Conservation (phyloP, 2,888 invertebrate genomes). For the Ernsta delagoae region DNA sequence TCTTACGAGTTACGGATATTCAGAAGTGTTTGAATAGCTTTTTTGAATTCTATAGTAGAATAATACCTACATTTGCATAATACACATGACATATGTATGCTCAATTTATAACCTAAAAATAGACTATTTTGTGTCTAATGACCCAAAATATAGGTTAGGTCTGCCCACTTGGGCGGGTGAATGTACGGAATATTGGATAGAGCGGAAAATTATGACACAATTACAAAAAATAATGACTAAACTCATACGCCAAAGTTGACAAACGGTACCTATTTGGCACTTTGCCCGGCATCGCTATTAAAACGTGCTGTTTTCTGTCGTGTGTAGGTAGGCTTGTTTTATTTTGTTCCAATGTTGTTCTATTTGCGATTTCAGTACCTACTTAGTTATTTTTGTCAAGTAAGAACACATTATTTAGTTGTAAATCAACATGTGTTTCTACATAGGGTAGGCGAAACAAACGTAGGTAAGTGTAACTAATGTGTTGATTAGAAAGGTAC, state of each 20-base stretch:
- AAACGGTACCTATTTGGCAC: conserved; percentile 44
- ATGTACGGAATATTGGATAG: conserved; percentile 30
- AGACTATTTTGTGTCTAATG: conserved; percentile 14
- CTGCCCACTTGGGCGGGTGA: conserved; percentile 14
- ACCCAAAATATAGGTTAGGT: conserved; percentile 22
- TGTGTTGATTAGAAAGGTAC: too few species aligned
- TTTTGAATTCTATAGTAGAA: not conserved
- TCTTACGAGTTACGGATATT: too few species aligned
- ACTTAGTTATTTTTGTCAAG: conserved; percentile 19
- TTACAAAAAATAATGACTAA: conserved; percentile 26
- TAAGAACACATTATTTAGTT: not conserved
- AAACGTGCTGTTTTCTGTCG: conserved; percentile 36
- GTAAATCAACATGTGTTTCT: not conserved
- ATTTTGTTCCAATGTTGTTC: conserved; percentile 32
- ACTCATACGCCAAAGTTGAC: conserved; percentile 39
- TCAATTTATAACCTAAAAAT: conserved; percentile 13
- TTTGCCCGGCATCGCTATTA: conserved; percentile 38
- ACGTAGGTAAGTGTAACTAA: too few species aligned
- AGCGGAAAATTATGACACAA: conserved; percentile 22
- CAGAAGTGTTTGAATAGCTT: too few species aligned
- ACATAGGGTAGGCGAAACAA: too few species aligned
- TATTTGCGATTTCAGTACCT: conserved; percentile 25
- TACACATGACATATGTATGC: not conserved
- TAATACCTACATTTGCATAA: not conserved
- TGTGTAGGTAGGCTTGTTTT: conserved; percentile 24